Percentiles rank a stretch among this genome's conserved stretches.
phyloP scores from a whole-genome alignment of 64 coral and sea anemone species.

The Porites lutea region DNA sequence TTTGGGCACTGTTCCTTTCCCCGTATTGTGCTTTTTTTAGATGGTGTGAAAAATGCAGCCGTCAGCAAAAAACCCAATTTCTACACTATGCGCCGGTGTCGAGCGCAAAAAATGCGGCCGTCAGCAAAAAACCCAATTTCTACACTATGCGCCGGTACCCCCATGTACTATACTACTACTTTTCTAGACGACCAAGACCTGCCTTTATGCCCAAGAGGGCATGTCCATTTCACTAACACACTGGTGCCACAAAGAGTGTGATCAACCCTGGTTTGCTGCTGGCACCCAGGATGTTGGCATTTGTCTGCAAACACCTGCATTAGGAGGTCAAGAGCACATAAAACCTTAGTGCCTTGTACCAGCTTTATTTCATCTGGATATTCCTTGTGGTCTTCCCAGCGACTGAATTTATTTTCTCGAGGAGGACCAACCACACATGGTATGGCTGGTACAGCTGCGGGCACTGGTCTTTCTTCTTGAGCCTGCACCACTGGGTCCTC shows the following conservation, averaged over 20 bases:
- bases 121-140: too few relatives aligned
- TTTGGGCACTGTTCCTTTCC: too few relatives aligned
- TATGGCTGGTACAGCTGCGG: background rate
- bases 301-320: conserved; percentile 6
- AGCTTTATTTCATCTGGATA: background rate
- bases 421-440: background rate
- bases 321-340: background rate
- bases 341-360: conserved; percentile 1
- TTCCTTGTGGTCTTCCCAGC: background rate
- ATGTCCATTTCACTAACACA: background rate
- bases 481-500: background rate
- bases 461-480: conserved; percentile 1
- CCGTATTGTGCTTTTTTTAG: too few relatives aligned
- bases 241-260: conserved; percentile 1
- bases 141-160: too few relatives aligned
- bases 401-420: conserved; percentile 1
- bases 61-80: too few relatives aligned
- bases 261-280: conserved; percentile 13
- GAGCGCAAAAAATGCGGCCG: too few relatives aligned
- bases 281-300: conserved; percentile 6
- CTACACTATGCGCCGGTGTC: too few relatives aligned
- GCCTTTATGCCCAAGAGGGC: background rate
- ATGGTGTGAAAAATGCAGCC: too few relatives aligned
- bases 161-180: too few relatives aligned
- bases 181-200: background rate